phyloP scores from a whole-genome alignment of 1,140 invertebrate genomes.

The Drosophila auraria region DNA sequence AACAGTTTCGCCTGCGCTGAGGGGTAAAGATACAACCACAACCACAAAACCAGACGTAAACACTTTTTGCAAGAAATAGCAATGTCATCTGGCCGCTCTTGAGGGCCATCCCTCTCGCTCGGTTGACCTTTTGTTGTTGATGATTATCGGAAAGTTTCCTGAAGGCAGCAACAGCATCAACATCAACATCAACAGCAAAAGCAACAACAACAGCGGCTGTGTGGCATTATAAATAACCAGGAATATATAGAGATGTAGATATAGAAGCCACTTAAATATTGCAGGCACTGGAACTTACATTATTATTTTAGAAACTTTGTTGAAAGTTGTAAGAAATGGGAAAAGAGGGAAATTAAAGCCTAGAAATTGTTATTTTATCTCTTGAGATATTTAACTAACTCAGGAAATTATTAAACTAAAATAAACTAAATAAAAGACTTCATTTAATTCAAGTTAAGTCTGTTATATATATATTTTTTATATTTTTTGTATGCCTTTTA shows the following conservation, averaged over 20 bases:
- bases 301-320: not conserved
- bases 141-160: slow-evolving; percentile 45
- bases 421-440: not conserved
- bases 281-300: not conserved
- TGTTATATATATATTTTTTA: not conserved
- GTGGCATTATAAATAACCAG: slow-evolving; percentile 11
- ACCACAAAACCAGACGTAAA: slow-evolving; percentile 74
- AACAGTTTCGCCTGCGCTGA: slow-evolving; percentile 32
- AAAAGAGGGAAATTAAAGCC: no score
- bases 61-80: slow-evolving; percentile 58
- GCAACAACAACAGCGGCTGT: slow-evolving; percentile 6
- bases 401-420: no score
- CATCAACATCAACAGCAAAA: no score
- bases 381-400: not conserved
- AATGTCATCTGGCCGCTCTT: slow-evolving; percentile 34
- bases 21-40: slow-evolving; percentile 12
- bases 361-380: not conserved
- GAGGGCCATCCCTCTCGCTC: slow-evolving; percentile 6
- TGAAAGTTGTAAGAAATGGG: not conserved
- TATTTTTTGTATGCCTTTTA: not conserved
- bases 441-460: not conserved
- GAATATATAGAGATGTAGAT: slow-evolving; percentile 8
- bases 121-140: slow-evolving; percentile 45
- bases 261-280: slow-evolving; percentile 14
- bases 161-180: slow-evolving; percentile 1